These are phyloP conservation scores for Ostrea denselamellosa DNA, from an alignment of 1,140 invertebrate species.

Conservation along the genomic window DNA sequence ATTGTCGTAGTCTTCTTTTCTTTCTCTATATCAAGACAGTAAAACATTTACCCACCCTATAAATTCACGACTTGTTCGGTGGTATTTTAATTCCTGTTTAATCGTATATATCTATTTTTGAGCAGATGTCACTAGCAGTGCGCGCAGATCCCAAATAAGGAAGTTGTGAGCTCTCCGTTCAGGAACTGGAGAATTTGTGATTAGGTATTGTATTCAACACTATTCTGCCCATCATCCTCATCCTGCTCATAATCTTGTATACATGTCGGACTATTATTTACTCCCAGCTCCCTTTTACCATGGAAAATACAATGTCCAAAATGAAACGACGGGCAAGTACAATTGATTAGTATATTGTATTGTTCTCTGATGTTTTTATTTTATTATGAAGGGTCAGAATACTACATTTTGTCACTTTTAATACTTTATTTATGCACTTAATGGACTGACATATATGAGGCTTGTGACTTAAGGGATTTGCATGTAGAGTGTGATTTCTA, in stretches of 20 bases:
- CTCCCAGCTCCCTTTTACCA: neutral
- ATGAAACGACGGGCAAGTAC: neutral
- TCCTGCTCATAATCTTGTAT: neutral
- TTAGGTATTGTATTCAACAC: constrained; percentile 9
- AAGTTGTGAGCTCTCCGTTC: neutral
- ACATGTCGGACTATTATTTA: constrained; percentile 1
- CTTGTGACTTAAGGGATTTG: neutral
- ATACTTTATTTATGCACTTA: neutral
- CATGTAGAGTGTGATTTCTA: neutral
- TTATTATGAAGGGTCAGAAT: neutral
- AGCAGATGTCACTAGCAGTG: neutral
- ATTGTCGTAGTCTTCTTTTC: neutral
- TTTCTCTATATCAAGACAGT: neutral
- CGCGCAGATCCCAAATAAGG: constrained; percentile 14
- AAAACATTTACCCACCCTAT: neutral
- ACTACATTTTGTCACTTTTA: neutral
- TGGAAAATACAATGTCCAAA: constrained; percentile 5
- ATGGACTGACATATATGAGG: neutral
- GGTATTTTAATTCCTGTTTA: neutral
- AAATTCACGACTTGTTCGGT: neutral
- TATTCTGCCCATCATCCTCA: neutral
- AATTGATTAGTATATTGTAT: neutral
- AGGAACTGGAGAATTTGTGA: constrained; percentile 25
- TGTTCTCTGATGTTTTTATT: neutral
- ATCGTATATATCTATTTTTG: neutral